Evolutionary conservation across 2,797 vertebrate species (phyloP), one percentile per base, ranked within the genome.

Genomic region (Alosa sapidissima): DNA sequence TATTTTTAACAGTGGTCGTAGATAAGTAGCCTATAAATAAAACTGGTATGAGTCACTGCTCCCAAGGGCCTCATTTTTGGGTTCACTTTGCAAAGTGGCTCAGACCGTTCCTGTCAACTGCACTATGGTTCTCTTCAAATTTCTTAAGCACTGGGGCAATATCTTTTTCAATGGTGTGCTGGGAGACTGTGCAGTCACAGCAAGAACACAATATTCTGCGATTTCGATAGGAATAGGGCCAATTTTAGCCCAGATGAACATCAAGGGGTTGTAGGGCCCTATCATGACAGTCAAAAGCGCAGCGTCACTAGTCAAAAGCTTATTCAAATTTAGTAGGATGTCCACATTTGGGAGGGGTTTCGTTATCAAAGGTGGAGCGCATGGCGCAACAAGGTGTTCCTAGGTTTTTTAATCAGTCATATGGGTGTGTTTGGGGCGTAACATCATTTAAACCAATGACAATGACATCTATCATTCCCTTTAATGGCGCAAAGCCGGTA

Each of bases 1-100:
- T 78, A 78, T 83, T 83, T 83, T 28, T 83, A 86, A 81, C 24
- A 60, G 5, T 78, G 49, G 3, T 11, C 49, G 54, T 16, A 21
- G 49, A 81, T 87, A 81, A 65, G 58, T 78, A 55, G 51, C 51
- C 0, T 52, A 33, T 82, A 82, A 72, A 81, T 72, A 82, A 81
- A 54, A 55, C 45, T 48, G 3, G 45, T 55, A 85, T 86, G 84
- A 88, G 65, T 88, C 87, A 86, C 33, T n/a, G 52, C 19, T 83
- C 72, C 82, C 33, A 51, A 36, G 21, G 81, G 78, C 28, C 45
- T 52, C 41, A 55, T 10, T 84, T 75, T 86, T 75, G 55, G 68
- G 78, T 19, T 48, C 48, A 36, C 54, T 68, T 81, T 88, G 19
- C 45, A 52, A 1, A 19, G n/a, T 78, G 82, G 54, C 51, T 81